phyloP scores from a whole-genome alignment of 2,113 vertebrate genomes.

The Amblyopsis rosae region DNA sequence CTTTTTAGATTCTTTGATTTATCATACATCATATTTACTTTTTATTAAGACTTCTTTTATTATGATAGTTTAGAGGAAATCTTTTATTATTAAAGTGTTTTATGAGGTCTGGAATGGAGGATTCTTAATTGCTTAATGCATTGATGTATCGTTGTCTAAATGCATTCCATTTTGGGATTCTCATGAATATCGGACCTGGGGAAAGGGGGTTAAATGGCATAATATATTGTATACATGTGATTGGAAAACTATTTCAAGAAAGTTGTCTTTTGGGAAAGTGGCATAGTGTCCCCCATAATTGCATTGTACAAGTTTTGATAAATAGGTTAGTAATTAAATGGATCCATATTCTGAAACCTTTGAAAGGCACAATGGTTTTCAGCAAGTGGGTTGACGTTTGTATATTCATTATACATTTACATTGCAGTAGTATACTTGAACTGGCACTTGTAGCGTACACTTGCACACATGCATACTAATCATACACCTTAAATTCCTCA shows the following conservation, averaged over 20 bases:
- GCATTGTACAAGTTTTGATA: not conserved
- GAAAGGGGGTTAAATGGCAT: slow-evolving; percentile 2
- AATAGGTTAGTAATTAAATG: not conserved
- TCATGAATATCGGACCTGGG: slow-evolving; percentile 7
- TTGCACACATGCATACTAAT: too few relatives aligned
- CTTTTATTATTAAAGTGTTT: too few relatives aligned
- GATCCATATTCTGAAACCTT: not conserved
- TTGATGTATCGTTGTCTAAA: slow-evolving; percentile 11
- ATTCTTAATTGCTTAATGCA: not conserved
- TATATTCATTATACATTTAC: too few relatives aligned
- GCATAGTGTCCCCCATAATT: not conserved
- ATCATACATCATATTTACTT: not conserved
- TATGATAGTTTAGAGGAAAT: too few relatives aligned
- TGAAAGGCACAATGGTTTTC: not conserved
- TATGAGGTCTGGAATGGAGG: not conserved
- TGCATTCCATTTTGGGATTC: slow-evolving; percentile 19
- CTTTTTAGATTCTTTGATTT: too few relatives aligned
- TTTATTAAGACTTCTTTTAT: not conserved
- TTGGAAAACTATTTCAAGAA: not conserved
- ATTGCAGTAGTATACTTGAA: too few relatives aligned
- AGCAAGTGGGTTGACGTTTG: not conserved
- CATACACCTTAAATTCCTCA: too few relatives aligned
- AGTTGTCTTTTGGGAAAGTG: too few relatives aligned
- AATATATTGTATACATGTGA: not conserved
- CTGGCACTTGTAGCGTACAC: too few relatives aligned